These are phyloP conservation scores for Dermolepida albohirtum DNA, from an alignment of 2,888 invertebrate species.

Conservation along the genomic window DNA sequence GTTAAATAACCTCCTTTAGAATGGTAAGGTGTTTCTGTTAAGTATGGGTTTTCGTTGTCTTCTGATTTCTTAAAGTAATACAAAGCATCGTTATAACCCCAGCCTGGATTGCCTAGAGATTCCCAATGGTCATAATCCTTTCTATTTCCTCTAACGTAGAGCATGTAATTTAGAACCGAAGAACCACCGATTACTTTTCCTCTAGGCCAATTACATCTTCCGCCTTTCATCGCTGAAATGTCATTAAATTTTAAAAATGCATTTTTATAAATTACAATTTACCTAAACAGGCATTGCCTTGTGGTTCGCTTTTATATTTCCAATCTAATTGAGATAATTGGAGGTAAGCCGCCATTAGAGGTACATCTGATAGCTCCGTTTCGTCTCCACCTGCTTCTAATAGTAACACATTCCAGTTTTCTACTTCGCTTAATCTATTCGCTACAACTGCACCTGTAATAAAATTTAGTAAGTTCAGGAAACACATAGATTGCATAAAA, in stretches of 20 bases:
- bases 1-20: slow-evolving; percentile 85
- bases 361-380: slow-evolving; percentile 91
- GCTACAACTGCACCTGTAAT: slow-evolving; percentile 83
- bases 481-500: background rate
- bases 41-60: slow-evolving; percentile 88
- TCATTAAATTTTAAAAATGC: background rate
- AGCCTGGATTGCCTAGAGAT: slow-evolving; percentile 85
- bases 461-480: background rate
- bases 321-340: slow-evolving; percentile 90
- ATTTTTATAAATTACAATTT: slow-evolving; percentile 44
- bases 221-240: slow-evolving; percentile 80
- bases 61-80: slow-evolving; percentile 92
- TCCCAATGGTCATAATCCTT: slow-evolving; percentile 94
- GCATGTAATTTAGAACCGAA: slow-evolving; percentile 91
- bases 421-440: slow-evolving; percentile 82
- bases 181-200: slow-evolving; percentile 94
- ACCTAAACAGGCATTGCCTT: slow-evolving; percentile 85
- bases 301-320: slow-evolving; percentile 93
- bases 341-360: slow-evolving; percentile 86
- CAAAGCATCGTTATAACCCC: slow-evolving; percentile 84
- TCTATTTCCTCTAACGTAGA: slow-evolving; percentile 89
- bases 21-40: slow-evolving; percentile 83
- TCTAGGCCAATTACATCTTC: slow-evolving; percentile 90
- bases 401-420: slow-evolving; percentile 82
- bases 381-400: slow-evolving; percentile 92